Evolutionary conservation across 2,888 invertebrate genomes (phyloP), one percentile per base, ranked within the genome.

Genomic region (Fragum whitleyi): DNA sequence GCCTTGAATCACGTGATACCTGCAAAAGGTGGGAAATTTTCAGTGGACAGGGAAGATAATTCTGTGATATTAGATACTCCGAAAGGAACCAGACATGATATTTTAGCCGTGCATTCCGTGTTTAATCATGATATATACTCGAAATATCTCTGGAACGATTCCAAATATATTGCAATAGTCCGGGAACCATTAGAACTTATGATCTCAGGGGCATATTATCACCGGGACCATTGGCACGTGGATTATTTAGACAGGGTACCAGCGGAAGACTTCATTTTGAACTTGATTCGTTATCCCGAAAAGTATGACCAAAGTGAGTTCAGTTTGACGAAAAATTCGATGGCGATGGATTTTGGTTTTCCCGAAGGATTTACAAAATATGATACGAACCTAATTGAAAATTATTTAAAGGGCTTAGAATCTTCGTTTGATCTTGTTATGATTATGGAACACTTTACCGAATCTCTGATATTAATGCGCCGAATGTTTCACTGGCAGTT

Each of bases 1-100:
- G 83, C 86, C 53, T 42, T 89, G 26, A 83, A 81, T 2, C 82
- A 88, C 67, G 71, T 88, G 2, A 77, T 89, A 14, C 88, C 88
- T 5, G 71, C 51, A 2, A 73, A 61, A 28, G 79, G 70, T 19
- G 71, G 74, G 29, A 77, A 85, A 53, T 77, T 85, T 55, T 74
- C 74, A 6, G 57, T 36, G 19, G 51, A 67, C 19, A 32, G 61
- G 7, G 36, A 55, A 23, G 21, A 62, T 19, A 67, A 71, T 36
- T 53, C 47, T 32, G 23, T 57, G 19, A 53, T 85, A 32, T 42
- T 85, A 23, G 74, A 77, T 39, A 74, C 71, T 21, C 29, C 51
- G 39, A 51, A 68, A 23, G 79, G 81, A 26, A 61, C 55, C 29
- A 53, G 26, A 28, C 72, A 79, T 55, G 79, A 81, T 29, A 81